phyloP scores from a whole-genome alignment of 2,113 vertebrate species.

The Gambusia affinis region DNA sequence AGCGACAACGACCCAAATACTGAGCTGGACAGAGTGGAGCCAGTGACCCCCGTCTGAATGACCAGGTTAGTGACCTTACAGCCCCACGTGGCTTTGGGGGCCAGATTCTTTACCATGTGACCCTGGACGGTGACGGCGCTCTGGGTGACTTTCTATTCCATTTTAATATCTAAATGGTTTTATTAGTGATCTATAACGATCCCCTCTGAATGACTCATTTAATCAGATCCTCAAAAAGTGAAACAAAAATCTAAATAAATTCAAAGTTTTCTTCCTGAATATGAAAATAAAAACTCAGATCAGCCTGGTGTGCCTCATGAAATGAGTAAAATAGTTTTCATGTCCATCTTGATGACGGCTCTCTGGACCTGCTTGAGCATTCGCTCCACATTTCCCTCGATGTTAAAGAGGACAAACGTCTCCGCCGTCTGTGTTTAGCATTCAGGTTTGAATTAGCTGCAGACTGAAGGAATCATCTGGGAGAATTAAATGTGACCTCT shows the following conservation, averaged over 20 bases:
- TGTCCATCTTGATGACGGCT: background rate
- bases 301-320: background rate
- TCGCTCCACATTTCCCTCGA: conserved; percentile 4
- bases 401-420: background rate
- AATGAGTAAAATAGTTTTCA: background rate
- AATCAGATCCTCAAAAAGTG: background rate
- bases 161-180: too few relatives aligned
- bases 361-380: background rate
- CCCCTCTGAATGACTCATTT: too few relatives aligned
- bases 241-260: background rate
- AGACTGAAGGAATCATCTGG: background rate
- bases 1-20: too few relatives aligned
- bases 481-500: background rate
- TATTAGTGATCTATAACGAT: too few relatives aligned
- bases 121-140: too few relatives aligned
- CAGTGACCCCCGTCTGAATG: too few relatives aligned
- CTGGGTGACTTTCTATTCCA: too few relatives aligned
- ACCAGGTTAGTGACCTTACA: too few relatives aligned
- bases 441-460: conserved; percentile 4
- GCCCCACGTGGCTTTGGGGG: too few relatives aligned
- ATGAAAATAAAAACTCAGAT: background rate
- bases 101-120: too few relatives aligned
- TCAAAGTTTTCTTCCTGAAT: background rate
- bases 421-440: background rate
- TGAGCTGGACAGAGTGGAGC: too few relatives aligned